Conservation (phyloP, 2,888 invertebrate species). For the Drosophila longiperda region DNA sequence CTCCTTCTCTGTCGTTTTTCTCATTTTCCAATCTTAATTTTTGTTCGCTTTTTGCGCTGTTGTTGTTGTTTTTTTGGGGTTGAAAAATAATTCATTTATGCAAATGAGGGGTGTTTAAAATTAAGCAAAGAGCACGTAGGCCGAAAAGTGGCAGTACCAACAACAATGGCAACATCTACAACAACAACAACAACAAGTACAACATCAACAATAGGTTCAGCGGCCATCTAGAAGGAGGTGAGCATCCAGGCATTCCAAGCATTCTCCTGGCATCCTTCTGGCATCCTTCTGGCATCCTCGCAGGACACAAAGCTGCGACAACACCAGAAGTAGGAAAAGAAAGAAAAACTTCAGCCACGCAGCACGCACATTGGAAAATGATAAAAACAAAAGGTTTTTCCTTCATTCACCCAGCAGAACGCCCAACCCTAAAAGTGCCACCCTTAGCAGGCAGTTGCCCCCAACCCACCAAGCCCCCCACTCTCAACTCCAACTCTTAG, state of each 20-base stretch:
- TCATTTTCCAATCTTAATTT: slow-evolving; percentile 77
- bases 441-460: slow-evolving; percentile 5
- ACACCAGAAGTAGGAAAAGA: slow-evolving; percentile 3
- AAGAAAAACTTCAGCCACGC: slow-evolving; percentile 15
- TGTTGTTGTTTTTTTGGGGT: slow-evolving; percentile 67
- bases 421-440: slow-evolving; percentile 13
- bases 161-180: slow-evolving; percentile 25
- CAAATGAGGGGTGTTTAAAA: slow-evolving; percentile 82
- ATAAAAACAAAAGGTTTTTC: slow-evolving; percentile 77
- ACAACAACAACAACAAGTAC: slow-evolving; percentile 16
- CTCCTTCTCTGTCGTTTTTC: slow-evolving; percentile 20
- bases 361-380: slow-evolving; percentile 72
- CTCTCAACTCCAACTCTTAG: slow-evolving; percentile 22
- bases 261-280: background rate
- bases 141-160: slow-evolving; percentile 66
- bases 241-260: slow-evolving; percentile 26
- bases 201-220: slow-evolving; percentile 34
- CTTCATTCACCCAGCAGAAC: background rate
- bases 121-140: slow-evolving; percentile 80
- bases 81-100: slow-evolving; percentile 83
- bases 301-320: slow-evolving; percentile 24
- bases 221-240: slow-evolving; percentile 74
- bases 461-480: background rate
- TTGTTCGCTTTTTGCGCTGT: slow-evolving; percentile 45
- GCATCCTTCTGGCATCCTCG: slow-evolving; percentile 16